A percentile compares a stretch with the other conserved stretches of the same genome.
Conservation (phyloP, 2,113 vertebrate species). For the Spea multiplicata region DNA sequence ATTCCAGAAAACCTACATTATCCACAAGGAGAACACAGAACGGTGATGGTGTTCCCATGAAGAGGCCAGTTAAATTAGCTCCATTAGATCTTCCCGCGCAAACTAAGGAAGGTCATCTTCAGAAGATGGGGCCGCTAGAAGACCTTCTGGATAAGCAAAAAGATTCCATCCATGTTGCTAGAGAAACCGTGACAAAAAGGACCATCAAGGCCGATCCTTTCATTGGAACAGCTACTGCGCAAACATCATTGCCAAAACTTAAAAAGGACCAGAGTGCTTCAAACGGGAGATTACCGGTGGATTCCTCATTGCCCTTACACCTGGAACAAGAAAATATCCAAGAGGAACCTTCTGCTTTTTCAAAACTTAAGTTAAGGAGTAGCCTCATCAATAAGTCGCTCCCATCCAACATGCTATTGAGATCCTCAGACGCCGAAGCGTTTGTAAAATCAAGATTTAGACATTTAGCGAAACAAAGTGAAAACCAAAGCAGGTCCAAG, state of each 20-base stretch:
- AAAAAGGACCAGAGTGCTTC: constrained; percentile 24
- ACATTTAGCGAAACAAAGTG: constrained; percentile 59
- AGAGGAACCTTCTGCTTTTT: background rate
- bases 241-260: constrained; percentile 46
- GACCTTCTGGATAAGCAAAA: constrained; percentile 55
- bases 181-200: constrained; percentile 47
- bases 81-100: constrained; percentile 69
- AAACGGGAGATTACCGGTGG: background rate
- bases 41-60: constrained; percentile 51
- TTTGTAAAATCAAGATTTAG: constrained; percentile 52
- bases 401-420: background rate
- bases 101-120: constrained; percentile 66
- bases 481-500: constrained; percentile 11
- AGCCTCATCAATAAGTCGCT: constrained; percentile 30
- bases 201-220: constrained; percentile 53
- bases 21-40: constrained; percentile 44
- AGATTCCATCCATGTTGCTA: constrained; percentile 9
- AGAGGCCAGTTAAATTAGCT: constrained; percentile 67
- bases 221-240: constrained; percentile 48
- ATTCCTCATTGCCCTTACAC: background rate
- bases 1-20: background rate
- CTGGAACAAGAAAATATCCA: constrained; percentile 15
- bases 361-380: constrained; percentile 29
- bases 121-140: constrained; percentile 65
- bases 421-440: constrained; percentile 15